Evolutionary conservation across 1,140 invertebrate species (phyloP).

Genomic region (Achatina immaculata): DNA sequence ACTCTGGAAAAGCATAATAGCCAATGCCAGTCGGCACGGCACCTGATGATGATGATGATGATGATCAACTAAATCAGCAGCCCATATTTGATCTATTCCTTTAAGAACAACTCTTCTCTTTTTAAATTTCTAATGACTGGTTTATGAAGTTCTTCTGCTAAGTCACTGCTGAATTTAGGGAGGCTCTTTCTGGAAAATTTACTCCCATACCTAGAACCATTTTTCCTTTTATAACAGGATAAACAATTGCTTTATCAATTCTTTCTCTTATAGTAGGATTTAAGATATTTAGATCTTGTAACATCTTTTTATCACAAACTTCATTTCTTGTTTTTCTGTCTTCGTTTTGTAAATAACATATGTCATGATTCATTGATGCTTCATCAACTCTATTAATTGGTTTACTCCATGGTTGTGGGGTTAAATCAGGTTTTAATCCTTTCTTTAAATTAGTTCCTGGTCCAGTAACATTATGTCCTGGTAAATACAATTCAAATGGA

Average conservation of each 20-base stretch:
- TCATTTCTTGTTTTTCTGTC: slow-evolving; percentile 7
- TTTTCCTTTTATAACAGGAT: background rate
- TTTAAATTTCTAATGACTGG: too few species aligned
- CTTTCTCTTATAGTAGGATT: background rate
- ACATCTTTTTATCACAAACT: slow-evolving; percentile 9
- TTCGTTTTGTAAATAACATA: slow-evolving; percentile 9
- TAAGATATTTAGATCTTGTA: slow-evolving; percentile 2
- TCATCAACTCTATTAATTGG: slow-evolving; percentile 1
- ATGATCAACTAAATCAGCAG: too few species aligned
- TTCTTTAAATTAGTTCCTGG: background rate
- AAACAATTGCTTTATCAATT: slow-evolving; percentile 4
- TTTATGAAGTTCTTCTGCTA: too few species aligned
- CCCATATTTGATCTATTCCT: too few species aligned
- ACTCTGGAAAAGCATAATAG: too few species aligned
- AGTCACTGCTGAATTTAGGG: too few species aligned
- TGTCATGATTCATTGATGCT: background rate
- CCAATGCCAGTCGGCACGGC: too few species aligned
- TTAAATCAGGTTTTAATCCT: background rate
- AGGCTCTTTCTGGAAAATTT: too few species aligned
- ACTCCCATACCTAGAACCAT: background rate
- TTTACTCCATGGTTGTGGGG: slow-evolving; percentile 1
- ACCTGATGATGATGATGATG: too few species aligned
- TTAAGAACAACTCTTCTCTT: too few species aligned
- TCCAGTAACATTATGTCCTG: background rate
- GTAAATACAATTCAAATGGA: background rate